These are phyloP conservation scores for Alouatta palliata DNA, from an alignment of 2,113 vertebrate species.

Conservation along the genomic window DNA sequence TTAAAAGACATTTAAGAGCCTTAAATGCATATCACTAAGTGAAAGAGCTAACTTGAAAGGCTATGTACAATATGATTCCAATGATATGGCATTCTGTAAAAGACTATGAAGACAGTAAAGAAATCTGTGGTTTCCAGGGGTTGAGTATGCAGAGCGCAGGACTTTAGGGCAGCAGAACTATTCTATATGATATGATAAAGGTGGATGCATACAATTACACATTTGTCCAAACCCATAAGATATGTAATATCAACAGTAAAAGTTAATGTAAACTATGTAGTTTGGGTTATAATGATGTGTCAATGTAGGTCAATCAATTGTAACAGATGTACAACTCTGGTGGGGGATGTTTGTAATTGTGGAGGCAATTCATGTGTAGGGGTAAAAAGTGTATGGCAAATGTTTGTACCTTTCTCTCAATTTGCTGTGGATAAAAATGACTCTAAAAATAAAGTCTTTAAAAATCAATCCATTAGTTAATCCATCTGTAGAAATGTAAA, in stretches of 20 bases:
- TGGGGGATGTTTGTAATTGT: not conserved
- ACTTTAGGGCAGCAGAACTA: not conserved
- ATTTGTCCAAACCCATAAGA: not conserved
- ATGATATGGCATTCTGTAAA: not conserved
- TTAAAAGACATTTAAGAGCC: not conserved
- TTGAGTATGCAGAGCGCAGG: not conserved
- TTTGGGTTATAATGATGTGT: not conserved
- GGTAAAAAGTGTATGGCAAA: not conserved
- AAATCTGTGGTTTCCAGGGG: too few species aligned
- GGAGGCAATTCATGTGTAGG: rapidly evolving
- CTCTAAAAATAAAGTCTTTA: not conserved
- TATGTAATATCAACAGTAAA: not conserved
- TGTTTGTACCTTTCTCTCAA: not conserved
- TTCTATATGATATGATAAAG: not conserved
- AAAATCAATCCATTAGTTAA: not conserved
- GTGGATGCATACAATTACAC: not conserved
- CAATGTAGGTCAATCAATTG: not conserved
- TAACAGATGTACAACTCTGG: not conserved
- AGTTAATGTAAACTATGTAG: too few species aligned
- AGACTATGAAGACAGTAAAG: not conserved
- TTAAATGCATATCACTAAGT: not conserved
- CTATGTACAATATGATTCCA: not conserved
- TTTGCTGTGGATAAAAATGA: not conserved
- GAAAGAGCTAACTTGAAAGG: not conserved
- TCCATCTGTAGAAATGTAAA: not conserved